phyloP scores from a whole-genome alignment of 2,888 invertebrate genomes.

The Malthinus flaveolus region DNA sequence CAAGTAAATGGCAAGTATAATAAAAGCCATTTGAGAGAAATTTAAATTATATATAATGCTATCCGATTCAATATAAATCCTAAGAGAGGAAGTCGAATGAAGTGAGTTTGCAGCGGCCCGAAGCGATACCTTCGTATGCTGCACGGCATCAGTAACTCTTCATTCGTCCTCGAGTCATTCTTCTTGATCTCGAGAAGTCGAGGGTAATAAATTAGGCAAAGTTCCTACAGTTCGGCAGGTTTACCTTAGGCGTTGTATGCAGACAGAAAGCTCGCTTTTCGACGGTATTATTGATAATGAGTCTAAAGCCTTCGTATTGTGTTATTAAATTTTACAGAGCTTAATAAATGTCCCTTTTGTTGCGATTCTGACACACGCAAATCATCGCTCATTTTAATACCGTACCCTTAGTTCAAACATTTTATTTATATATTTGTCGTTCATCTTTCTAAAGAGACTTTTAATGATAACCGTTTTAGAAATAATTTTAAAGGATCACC shows the following conservation, averaged over 20 bases:
- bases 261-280: slow-evolving; percentile 10
- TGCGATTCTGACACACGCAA: slow-evolving; percentile 9
- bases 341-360: slow-evolving; percentile 6
- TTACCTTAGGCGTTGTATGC: slow-evolving; percentile 37
- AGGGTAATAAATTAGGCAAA: slow-evolving; percentile 45
- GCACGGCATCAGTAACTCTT: slow-evolving; percentile 42
- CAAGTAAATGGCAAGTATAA: not conserved
- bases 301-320: slow-evolving; percentile 6
- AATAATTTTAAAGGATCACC: slow-evolving; percentile 12
- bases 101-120: slow-evolving; percentile 33
- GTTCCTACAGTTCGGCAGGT: slow-evolving; percentile 40
- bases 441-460: slow-evolving; percentile 8
- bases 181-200: slow-evolving; percentile 45
- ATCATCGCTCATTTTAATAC: slow-evolving; percentile 16
- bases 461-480: slow-evolving; percentile 14
- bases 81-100: slow-evolving; percentile 36
- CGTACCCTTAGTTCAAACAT: slow-evolving; percentile 12
- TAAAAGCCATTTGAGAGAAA: slow-evolving; percentile 17
- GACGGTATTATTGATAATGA: slow-evolving; percentile 19
- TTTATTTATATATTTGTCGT: slow-evolving; percentile 20
- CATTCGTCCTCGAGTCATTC: slow-evolving; percentile 45
- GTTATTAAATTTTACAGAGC: slow-evolving; percentile 10
- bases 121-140: slow-evolving; percentile 31
- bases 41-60: slow-evolving; percentile 24
- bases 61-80: slow-evolving; percentile 39